Percentiles rank a stretch among this genome's conserved stretches.
phyloP scores from a whole-genome alignment of 2,888 invertebrate species.

The Hermaeophaga mercurialis region DNA sequence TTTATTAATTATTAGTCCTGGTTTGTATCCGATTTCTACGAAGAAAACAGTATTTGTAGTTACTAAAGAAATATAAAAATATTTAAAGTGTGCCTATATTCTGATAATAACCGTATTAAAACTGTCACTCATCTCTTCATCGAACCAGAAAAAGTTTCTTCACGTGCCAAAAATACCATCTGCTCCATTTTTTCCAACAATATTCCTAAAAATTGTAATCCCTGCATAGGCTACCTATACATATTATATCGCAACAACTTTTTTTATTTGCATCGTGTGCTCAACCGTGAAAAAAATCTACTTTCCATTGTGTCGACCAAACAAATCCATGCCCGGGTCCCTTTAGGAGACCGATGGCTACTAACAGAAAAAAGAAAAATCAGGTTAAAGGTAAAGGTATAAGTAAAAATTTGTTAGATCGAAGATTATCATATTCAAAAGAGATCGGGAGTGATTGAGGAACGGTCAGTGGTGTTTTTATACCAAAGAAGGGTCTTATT shows the following conservation, averaged over 20 bases:
- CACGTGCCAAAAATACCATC: slow-evolving; percentile 41
- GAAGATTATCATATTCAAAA: slow-evolving; percentile 52
- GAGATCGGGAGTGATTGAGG: slow-evolving; percentile 50
- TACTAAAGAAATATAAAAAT: no score
- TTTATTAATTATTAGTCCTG: no score
- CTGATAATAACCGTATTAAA: slow-evolving; percentile 21
- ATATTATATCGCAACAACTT: slow-evolving; percentile 28
- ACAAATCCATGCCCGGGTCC: slow-evolving; percentile 22
- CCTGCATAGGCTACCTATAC: slow-evolving; percentile 20
- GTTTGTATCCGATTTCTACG: no score
- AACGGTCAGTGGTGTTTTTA: slow-evolving; percentile 48
- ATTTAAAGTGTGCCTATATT: slow-evolving; percentile 1
- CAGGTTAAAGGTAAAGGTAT: slow-evolving; percentile 40
- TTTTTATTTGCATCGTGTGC: slow-evolving; percentile 36
- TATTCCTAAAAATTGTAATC: slow-evolving; percentile 35
- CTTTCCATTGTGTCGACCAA: slow-evolving; percentile 30
- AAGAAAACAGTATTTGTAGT: no score
- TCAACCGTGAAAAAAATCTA: slow-evolving; percentile 38
- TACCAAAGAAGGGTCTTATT: slow-evolving; percentile 40
- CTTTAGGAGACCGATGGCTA: slow-evolving; percentile 35
- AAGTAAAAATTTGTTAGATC: slow-evolving; percentile 46
- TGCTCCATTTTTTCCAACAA: slow-evolving; percentile 37
- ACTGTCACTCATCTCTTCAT: slow-evolving; percentile 40
- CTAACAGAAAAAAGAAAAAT: slow-evolving; percentile 33
- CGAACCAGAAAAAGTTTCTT: slow-evolving; percentile 39